Evolutionary conservation across 2,113 vertebrate genomes (phyloP).

Genomic region (Hippocampus zosterae): DNA sequence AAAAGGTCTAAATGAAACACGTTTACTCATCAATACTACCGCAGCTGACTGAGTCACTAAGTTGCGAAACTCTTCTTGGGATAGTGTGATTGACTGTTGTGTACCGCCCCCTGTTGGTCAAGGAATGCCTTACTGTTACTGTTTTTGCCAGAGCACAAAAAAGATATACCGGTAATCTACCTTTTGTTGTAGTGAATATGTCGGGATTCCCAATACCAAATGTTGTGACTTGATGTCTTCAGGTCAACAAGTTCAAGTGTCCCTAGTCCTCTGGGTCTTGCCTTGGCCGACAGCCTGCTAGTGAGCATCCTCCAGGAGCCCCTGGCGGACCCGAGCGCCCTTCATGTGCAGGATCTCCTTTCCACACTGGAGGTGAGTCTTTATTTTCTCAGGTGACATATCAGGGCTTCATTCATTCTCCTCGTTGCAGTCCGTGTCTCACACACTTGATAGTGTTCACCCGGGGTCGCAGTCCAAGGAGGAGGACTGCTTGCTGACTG

Average conservation of each 20-base stretch:
- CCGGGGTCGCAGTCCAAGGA: not conserved
- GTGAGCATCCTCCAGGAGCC: conserved; percentile 69
- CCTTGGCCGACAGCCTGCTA: conserved; percentile 61
- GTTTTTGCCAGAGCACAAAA: no score
- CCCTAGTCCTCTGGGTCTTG: conserved; percentile 9
- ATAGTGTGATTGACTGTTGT: not conserved
- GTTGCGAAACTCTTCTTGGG: not conserved
- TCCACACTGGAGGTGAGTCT: conserved; percentile 60
- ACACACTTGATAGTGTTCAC: conserved; percentile 30
- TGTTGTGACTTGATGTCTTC: conserved; percentile 2
- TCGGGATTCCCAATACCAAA: not conserved
- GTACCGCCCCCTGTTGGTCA: not conserved
- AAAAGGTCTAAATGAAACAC: no score
- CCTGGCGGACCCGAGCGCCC: conserved; percentile 43
- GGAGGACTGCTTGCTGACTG: conserved; percentile 14
- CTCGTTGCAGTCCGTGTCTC: conserved; percentile 50
- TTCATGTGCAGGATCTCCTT: conserved; percentile 54
- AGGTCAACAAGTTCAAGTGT: conserved; percentile 22
- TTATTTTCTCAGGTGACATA: not conserved
- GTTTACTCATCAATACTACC: no score
- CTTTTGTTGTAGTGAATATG: not conserved
- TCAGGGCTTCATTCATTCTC: not conserved
- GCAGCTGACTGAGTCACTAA: not conserved
- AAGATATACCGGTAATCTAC: not conserved
- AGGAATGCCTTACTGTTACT: not conserved